These are phyloP conservation scores for Ptychochromis oligacanthus DNA, from an alignment of 2,113 vertebrate genomes.

Conservation along the genomic window DNA sequence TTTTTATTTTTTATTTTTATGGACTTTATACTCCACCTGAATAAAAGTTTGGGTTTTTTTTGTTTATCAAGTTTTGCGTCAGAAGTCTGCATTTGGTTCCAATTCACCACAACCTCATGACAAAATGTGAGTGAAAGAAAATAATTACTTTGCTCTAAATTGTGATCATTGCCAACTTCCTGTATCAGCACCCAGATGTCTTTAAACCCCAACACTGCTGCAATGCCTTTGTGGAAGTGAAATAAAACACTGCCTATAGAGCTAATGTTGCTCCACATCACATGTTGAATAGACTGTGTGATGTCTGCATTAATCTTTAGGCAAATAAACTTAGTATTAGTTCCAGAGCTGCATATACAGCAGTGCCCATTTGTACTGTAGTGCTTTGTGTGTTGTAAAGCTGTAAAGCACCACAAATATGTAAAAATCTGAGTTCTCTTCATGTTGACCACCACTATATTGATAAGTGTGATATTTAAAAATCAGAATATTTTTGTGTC, in stretches of 20 bases:
- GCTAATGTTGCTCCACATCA: background rate
- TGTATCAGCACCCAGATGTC: constrained; percentile 4
- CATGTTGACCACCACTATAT: background rate
- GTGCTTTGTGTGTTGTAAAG: background rate
- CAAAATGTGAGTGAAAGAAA: constrained; percentile 12
- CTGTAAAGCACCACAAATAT: background rate
- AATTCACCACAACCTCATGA: too few species aligned
- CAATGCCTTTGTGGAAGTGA: background rate
- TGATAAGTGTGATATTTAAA: background rate
- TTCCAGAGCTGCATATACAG: background rate
- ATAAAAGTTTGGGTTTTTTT: too few species aligned
- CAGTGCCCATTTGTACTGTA: background rate
- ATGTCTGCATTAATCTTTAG: background rate
- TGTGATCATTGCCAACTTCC: constrained; percentile 2
- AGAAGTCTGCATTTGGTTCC: too few species aligned
- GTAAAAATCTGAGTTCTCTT: background rate
- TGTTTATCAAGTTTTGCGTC: too few species aligned
- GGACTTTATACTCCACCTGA: too few species aligned
- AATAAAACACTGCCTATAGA: background rate
- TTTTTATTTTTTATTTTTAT: too few species aligned
- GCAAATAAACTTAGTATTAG: background rate
- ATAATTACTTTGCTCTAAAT: background rate
- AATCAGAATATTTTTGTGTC: background rate
- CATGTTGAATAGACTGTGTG: background rate
- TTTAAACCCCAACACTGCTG: background rate